Base-by-base conservation (phyloP, 2,888 invertebrate genomes). In the Orchesella flavescens region DNA sequence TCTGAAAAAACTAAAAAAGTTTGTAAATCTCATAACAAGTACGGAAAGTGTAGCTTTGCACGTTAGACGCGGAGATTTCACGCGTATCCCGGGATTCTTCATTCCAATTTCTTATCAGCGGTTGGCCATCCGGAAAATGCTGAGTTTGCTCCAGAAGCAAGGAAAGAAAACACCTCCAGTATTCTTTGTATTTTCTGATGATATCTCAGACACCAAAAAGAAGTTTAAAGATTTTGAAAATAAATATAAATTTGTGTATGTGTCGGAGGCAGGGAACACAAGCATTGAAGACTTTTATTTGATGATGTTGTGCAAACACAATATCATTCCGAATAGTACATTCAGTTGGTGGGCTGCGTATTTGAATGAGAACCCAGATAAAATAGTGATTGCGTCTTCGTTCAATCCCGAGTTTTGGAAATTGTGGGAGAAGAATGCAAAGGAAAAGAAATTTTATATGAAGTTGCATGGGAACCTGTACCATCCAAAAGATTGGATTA, bases 311-410 rank as follows among this genome's bases (percentile, higher is more conserved):
- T 81, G 81, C 68, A 74, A 74, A 43, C 68, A 81, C 23, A 57
- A 53, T n/a, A 81, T 81, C 53, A 65, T 68, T 24, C 43, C 74
- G 7, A 81, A 66, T 23, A 81, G 81, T 44, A 75, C 74, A 1
- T 81, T 68, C 23, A 21, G 46, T 13, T 81, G 81, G 81, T 81
- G 81, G 81, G 81, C 81, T 23, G 81, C 74, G 2, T 81, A 59
- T 69, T 19, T 79, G 23, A 79, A 17, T 23, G 19, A 46, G 13
- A 49, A 63, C 19, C 7, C 24, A 1, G 46, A 72, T 4, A 79
- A 53, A 65, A 49, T 65, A 21, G 23, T 79, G 1, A 79, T 79
- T 17, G 79, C 72, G 1, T 61, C 79, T 23, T 13, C 43, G 5
- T 78, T 69, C 13, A 43, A 49, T 24, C 75, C 75, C 15, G 2